These are phyloP conservation scores for Yasuhikotakia modesta DNA, from an alignment of 2,797 vertebrate species.

Conservation along the genomic window DNA sequence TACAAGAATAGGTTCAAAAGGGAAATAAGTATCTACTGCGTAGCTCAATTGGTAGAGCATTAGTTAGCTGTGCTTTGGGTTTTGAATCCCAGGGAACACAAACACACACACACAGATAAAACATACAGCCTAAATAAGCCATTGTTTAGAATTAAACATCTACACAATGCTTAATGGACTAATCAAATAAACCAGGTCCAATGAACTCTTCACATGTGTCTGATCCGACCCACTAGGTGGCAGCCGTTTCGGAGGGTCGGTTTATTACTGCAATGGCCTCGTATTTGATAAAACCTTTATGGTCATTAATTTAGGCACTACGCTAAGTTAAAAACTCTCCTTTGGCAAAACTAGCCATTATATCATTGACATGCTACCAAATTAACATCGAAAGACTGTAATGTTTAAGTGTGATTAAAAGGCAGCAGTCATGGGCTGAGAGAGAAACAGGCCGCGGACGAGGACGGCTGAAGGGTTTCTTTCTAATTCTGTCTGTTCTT, in stretches of 20 bases:
- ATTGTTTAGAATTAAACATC: too few relatives aligned
- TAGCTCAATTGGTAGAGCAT: too few relatives aligned
- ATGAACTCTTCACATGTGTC: background rate
- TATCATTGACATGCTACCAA: slow-evolving; percentile 45
- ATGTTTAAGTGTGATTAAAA: slow-evolving; percentile 47
- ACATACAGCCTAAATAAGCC: too few relatives aligned
- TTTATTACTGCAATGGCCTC: slow-evolving; percentile 3
- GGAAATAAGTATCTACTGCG: background rate
- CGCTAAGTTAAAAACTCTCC: slow-evolving; percentile 20
- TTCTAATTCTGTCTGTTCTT: slow-evolving; percentile 68
- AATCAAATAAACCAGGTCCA: too few relatives aligned
- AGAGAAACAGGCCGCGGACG: slow-evolving; percentile 47
- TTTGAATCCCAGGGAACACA: too few relatives aligned
- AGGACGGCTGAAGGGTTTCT: slow-evolving; percentile 64
- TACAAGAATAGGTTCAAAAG: background rate
- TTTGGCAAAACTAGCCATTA: slow-evolving; percentile 24
- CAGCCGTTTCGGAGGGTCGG: slow-evolving; percentile 46
- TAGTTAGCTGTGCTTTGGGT: too few relatives aligned
- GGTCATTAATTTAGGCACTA: slow-evolving; percentile 15
- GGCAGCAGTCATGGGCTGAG: slow-evolving; percentile 47
- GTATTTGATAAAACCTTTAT: slow-evolving; percentile 9
- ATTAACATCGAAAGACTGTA: slow-evolving; percentile 57
- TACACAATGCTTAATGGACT: too few relatives aligned
- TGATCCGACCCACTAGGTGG: slow-evolving; percentile 51
- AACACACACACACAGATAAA: too few relatives aligned